These are phyloP conservation scores for Willisornis vidua DNA, from an alignment of 2,113 vertebrate genomes.

Conservation along the genomic window DNA sequence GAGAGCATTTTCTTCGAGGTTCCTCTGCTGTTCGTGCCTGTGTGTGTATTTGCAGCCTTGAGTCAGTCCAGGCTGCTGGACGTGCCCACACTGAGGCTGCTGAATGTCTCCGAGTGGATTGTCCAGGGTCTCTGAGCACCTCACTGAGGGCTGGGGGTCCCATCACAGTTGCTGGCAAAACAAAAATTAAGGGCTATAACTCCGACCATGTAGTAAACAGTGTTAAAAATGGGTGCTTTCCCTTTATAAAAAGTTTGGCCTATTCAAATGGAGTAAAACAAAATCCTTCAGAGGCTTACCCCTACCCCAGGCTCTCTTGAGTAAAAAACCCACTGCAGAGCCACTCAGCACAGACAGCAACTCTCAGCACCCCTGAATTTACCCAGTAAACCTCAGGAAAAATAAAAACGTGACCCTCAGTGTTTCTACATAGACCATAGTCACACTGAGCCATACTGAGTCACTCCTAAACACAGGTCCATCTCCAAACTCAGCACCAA, in stretches of 20 bases:
- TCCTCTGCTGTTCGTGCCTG: background rate
- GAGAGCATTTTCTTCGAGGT: background rate
- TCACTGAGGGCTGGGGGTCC: background rate
- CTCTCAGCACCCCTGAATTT: background rate
- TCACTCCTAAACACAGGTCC: background rate
- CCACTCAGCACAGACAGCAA: rapidly evolving
- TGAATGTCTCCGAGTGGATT: background rate
- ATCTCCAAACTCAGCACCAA: background rate
- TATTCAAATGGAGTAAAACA: background rate
- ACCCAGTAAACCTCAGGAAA: background rate
- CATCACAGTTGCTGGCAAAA: rapidly evolving
- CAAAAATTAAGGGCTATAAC: rapidly evolving
- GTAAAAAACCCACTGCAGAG: background rate
- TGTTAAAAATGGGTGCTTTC: rapidly evolving
- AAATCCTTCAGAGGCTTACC: background rate
- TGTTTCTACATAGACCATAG: background rate
- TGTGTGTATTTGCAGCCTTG: background rate
- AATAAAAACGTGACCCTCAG: background rate
- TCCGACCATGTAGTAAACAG: background rate
- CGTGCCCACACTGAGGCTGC: background rate
- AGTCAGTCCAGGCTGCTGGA: background rate
- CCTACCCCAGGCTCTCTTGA: background rate
- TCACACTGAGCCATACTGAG: background rate
- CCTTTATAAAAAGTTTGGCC: background rate
- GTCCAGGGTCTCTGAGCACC: background rate